A percentile compares a stretch with the other conserved stretches of the same genome.
Evolutionary conservation across 1,140 invertebrate species (phyloP).

Genomic region (Orchesella cincta): DNA sequence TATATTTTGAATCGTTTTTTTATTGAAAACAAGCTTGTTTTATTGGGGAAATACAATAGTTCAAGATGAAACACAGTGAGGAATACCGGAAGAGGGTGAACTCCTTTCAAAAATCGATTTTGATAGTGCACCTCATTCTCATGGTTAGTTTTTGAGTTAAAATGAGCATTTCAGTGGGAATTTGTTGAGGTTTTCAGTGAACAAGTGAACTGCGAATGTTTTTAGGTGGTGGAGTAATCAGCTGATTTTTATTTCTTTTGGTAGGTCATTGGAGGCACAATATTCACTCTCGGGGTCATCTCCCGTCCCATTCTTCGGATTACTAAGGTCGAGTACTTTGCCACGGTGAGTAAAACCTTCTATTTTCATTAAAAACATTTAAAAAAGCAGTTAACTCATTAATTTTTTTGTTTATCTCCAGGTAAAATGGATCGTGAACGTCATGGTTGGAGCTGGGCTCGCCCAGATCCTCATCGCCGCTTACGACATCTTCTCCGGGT

Average conservation of each 20-base stretch:
- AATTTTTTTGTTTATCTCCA: neutral
- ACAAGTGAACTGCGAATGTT: too few species aligned
- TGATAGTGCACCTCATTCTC: neutral
- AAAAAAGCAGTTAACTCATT: neutral
- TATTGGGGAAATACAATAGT: too few species aligned
- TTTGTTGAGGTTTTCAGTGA: too few species aligned
- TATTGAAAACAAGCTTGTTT: too few species aligned
- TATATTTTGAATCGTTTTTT: too few species aligned
- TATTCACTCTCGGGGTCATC: slow-evolving; percentile 11
- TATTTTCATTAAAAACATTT: neutral
- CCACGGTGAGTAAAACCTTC: neutral
- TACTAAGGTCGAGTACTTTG: neutral
- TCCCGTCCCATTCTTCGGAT: slow-evolving; percentile 12
- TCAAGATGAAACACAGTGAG: neutral
- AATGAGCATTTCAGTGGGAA: too few species aligned
- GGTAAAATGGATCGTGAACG: neutral
- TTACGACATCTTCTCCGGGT: neutral
- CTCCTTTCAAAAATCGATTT: neutral
- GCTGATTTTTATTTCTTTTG: too few species aligned
- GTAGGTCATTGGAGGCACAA: neutral
- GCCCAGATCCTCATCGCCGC: neutral
- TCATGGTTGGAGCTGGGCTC: slow-evolving; percentile 18
- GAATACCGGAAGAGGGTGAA: neutral
- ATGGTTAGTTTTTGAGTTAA: too few species aligned
- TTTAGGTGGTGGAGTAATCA: too few species aligned